phyloP scores from a whole-genome alignment of 2,113 vertebrate species.

The Xiphophorus couchianus region DNA sequence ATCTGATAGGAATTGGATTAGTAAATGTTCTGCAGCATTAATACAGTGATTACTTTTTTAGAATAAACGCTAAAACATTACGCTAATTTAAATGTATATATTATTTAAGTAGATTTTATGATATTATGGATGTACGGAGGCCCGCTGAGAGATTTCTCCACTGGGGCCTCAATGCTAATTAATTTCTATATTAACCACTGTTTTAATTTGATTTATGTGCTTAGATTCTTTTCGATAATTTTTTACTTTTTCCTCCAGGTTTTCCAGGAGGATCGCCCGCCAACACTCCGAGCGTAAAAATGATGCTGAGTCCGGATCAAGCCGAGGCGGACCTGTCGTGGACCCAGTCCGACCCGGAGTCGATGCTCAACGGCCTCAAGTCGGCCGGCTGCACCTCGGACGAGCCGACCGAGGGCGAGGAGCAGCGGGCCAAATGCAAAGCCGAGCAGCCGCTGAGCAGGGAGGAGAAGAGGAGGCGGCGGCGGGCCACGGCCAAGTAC shows the following conservation, averaged over 20 bases:
- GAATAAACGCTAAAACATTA: no score
- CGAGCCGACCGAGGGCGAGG: conserved; percentile 80
- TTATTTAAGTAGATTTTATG: conserved; percentile 60
- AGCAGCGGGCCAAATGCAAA: conserved; percentile 75
- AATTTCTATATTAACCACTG: background rate
- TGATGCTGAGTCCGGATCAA: conserved; percentile 97
- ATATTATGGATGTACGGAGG: conserved; percentile 1
- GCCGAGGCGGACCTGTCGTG: conserved; percentile 91
- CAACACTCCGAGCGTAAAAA: conserved; percentile 71
- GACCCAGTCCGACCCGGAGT: conserved; percentile 91
- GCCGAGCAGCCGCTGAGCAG: conserved; percentile 86
- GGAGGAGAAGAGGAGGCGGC: conserved; percentile 89
- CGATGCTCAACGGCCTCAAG: conserved; percentile 84
- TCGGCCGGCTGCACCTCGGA: conserved; percentile 83
- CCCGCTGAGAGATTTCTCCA: conserved; percentile 13
- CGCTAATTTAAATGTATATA: conserved; percentile 25
- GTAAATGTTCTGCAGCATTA: background rate
- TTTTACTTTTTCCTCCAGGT: background rate
- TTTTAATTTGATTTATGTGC: background rate
- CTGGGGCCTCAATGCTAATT: conserved; percentile 17
- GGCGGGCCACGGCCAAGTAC: conserved; percentile 78
- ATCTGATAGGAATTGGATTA: background rate
- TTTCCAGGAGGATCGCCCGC: conserved; percentile 25
- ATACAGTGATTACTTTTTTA: no score
- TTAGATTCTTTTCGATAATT: background rate